phyloP scores from a whole-genome alignment of 2,113 vertebrate species.

The Lasiurus cinereus region DNA sequence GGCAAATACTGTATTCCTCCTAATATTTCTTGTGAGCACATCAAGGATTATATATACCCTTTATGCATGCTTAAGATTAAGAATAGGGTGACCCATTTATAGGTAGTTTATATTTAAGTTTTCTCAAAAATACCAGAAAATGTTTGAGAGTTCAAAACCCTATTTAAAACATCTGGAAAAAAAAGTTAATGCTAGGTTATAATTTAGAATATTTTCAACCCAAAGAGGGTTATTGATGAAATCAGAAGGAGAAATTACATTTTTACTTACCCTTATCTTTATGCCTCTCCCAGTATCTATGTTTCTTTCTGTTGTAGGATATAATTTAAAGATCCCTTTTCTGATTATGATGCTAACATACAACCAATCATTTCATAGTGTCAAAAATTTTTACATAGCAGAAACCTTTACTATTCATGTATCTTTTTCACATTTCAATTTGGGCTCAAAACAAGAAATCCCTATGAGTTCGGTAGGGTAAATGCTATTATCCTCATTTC shows the following conservation, averaged over 20 bases:
- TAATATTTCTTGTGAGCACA: slow-evolving; percentile 66
- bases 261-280: neutral
- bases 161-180: neutral
- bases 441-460: neutral
- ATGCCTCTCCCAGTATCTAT: neutral
- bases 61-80: slow-evolving; percentile 70
- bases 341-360: slow-evolving; percentile 17
- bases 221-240: neutral
- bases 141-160: neutral
- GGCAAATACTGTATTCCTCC: neutral
- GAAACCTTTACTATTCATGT: neutral
- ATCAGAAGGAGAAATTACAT: slow-evolving; percentile 21
- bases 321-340: neutral
- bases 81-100: slow-evolving; percentile 77
- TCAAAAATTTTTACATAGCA: neutral
- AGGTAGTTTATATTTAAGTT: slow-evolving; percentile 79
- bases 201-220: slow-evolving; percentile 36
- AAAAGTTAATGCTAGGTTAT: neutral
- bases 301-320: neutral
- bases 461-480: neutral
- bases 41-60: slow-evolving; percentile 63
- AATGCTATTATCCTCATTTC: neutral
- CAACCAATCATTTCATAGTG: neutral
- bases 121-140: slow-evolving; percentile 79
- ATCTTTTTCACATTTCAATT: neutral